A percentile compares a stretch with the other conserved stretches of the same genome.
These are phyloP conservation scores for Heliconius ismenius DNA, from an alignment of 2,888 invertebrate species.

Conservation along the genomic window DNA sequence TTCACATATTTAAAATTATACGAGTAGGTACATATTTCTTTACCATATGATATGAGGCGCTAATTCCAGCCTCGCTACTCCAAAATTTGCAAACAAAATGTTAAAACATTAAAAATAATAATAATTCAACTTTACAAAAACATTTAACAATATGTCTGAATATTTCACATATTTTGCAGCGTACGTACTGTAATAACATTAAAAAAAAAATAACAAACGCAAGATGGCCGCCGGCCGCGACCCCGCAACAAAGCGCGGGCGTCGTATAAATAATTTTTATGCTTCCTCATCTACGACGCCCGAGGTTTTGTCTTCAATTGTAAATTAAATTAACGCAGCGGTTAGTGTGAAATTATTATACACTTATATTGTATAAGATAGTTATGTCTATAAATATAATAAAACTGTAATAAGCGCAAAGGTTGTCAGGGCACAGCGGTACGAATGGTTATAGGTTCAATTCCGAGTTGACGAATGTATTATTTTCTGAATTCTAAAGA, in stretches of 20 bases:
- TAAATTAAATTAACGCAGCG: constrained; percentile 26
- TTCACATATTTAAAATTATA: too few relatives aligned
- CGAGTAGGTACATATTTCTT: neutral
- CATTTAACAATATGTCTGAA: neutral
- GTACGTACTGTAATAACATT: constrained; percentile 9
- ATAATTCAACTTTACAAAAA: constrained; percentile 4
- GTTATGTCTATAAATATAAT: too few relatives aligned
- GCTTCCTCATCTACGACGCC: constrained; percentile 26
- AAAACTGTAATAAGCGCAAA: too few relatives aligned
- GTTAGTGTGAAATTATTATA: neutral
- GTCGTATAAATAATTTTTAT: constrained; percentile 27
- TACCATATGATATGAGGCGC: neutral
- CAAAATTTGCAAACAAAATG: neutral
- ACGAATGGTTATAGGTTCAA: too few relatives aligned
- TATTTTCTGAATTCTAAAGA: too few relatives aligned
- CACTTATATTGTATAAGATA: too few relatives aligned
- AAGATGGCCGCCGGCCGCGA: constrained; percentile 21
- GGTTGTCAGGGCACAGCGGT: too few relatives aligned
- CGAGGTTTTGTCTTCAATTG: constrained; percentile 25
- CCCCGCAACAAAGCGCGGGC: constrained; percentile 18
- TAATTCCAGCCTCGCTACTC: neutral
- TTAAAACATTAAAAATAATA: neutral
- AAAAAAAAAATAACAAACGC: constrained; percentile 17
- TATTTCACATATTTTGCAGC: neutral
- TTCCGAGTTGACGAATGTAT: too few relatives aligned